These are phyloP conservation scores for Bergia sp. DNA, from an alignment of 92 coral and sea anemone species.

Conservation along the genomic window DNA sequence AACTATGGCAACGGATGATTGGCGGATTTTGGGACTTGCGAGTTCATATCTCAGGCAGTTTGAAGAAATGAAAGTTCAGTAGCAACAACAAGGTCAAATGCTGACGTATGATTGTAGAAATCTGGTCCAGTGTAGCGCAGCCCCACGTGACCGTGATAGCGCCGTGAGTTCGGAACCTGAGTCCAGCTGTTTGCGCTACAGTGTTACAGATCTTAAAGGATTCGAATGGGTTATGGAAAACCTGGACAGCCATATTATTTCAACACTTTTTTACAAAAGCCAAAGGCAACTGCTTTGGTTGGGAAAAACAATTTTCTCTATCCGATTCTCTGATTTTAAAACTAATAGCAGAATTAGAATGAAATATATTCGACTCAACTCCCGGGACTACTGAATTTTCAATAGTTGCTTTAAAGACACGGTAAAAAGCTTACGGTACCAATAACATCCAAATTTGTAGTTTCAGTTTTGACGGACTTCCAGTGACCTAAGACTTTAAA, in stretches of 20 bases:
- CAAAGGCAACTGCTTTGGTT: too few species aligned
- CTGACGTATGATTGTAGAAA: not conserved
- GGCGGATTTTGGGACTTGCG: constrained; percentile 87
- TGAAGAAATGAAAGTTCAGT: constrained; percentile 39
- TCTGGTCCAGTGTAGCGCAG: not conserved
- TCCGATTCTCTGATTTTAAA: too few species aligned
- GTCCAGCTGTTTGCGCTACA: not conserved
- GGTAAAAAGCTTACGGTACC: too few species aligned
- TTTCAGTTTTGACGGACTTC: too few species aligned
- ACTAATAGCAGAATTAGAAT: too few species aligned
- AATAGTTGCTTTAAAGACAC: too few species aligned
- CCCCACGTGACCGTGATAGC: not conserved
- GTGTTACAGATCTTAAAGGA: not conserved
- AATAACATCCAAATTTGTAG: too few species aligned
- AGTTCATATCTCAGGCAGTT: constrained; percentile 75
- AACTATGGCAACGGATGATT: constrained; percentile 88
- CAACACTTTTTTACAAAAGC: too few species aligned
- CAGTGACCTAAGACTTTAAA: too few species aligned
- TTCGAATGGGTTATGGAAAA: not conserved
- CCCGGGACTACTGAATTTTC: too few species aligned
- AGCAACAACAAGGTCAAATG: not conserved
- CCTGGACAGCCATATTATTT: not conserved
- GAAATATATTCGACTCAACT: too few species aligned
- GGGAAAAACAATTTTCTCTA: too few species aligned
- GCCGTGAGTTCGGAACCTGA: not conserved